Percentiles rank a stretch among this genome's conserved stretches.
Conservation (phyloP, 2,113 vertebrate species). For the Anguilla rostrata region DNA sequence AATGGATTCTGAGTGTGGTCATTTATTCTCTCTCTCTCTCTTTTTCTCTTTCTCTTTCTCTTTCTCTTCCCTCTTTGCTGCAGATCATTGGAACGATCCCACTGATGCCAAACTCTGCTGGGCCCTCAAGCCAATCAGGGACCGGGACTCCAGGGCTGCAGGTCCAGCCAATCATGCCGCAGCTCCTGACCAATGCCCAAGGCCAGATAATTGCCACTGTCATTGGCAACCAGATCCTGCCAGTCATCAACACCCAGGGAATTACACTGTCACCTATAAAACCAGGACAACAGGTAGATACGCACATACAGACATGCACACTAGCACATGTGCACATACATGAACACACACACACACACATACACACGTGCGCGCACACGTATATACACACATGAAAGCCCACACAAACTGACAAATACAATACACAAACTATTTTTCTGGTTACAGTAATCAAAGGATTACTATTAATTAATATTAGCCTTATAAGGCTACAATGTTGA, state of each 20-base stretch:
- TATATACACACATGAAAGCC: too few relatives aligned
- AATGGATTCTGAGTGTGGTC: background rate
- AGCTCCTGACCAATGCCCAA: slow-evolving; percentile 97
- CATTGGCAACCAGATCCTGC: slow-evolving; percentile 98
- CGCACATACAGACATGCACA: slow-evolving; percentile 39
- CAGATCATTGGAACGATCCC: slow-evolving; percentile 99
- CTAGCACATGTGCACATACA: background rate
- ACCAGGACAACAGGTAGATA: slow-evolving; percentile 91
- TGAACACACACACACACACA: background rate
- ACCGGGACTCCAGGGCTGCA: slow-evolving; percentile 89
- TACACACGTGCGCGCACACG: background rate
- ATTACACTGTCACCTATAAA: slow-evolving; percentile 98
- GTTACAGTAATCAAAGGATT: background rate
- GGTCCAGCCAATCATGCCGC: slow-evolving; percentile 96
- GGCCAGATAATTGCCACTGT: slow-evolving; percentile 99
- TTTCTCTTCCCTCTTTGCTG: slow-evolving; percentile 51
- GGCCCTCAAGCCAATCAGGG: slow-evolving; percentile 85
- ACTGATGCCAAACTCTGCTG: slow-evolving; percentile 91
- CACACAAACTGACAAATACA: background rate
- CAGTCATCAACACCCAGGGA: slow-evolving; percentile 99
- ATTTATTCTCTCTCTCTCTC: background rate
- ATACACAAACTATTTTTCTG: background rate
- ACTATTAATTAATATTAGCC: too few relatives aligned
- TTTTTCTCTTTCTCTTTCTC: slow-evolving; percentile 21
- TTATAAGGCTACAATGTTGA: background rate